Percentiles rank a stretch among this genome's conserved stretches.
These are phyloP conservation scores for Coelopa frigida DNA, from an alignment of 1,140 invertebrate species.

Conservation along the genomic window DNA sequence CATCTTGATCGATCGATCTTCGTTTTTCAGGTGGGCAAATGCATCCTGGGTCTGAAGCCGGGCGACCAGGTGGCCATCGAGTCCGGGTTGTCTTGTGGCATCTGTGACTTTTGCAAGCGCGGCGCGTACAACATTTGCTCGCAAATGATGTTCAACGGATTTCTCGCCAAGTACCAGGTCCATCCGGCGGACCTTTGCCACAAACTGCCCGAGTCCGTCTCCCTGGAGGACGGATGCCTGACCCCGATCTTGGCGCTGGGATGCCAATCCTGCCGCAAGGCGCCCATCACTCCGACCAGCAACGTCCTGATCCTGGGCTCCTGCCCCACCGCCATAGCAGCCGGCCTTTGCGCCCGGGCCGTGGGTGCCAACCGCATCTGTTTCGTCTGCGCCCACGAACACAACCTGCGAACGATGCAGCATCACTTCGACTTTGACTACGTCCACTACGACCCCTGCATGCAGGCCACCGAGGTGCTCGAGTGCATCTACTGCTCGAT, in stretches of 20 bases:
- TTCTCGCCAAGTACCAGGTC: conserved; percentile 23
- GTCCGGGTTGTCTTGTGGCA: conserved; percentile 30
- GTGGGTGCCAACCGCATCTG: conserved; percentile 28
- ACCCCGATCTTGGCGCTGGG: conserved; percentile 30
- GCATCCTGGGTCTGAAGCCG: conserved; percentile 22
- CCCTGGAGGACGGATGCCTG: conserved; percentile 27
- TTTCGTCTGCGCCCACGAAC: conserved; percentile 18
- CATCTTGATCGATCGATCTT: too few species aligned
- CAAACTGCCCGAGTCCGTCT: conserved; percentile 20
- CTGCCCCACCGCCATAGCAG: conserved; percentile 22
- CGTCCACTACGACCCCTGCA: conserved; percentile 13
- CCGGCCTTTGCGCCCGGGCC: conserved; percentile 26
- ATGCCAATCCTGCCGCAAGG: conserved; percentile 34
- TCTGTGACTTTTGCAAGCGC: conserved; percentile 31
- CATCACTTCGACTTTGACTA: conserved; percentile 20
- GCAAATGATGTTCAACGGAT: conserved; percentile 29
- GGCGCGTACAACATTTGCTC: conserved; percentile 32
- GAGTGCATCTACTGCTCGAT: conserved; percentile 22
- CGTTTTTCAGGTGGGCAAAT: conserved; percentile 17
- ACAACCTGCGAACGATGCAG: conserved; percentile 14
- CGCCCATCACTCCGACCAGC: conserved; percentile 23
- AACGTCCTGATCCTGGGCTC: conserved; percentile 31
- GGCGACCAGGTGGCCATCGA: conserved; percentile 35
- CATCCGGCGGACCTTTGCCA: conserved; percentile 37
- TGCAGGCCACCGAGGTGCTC: conserved; percentile 20